Base-by-base conservation (phyloP, 2,113 vertebrate species). In the Quiscalus mexicanus region DNA sequence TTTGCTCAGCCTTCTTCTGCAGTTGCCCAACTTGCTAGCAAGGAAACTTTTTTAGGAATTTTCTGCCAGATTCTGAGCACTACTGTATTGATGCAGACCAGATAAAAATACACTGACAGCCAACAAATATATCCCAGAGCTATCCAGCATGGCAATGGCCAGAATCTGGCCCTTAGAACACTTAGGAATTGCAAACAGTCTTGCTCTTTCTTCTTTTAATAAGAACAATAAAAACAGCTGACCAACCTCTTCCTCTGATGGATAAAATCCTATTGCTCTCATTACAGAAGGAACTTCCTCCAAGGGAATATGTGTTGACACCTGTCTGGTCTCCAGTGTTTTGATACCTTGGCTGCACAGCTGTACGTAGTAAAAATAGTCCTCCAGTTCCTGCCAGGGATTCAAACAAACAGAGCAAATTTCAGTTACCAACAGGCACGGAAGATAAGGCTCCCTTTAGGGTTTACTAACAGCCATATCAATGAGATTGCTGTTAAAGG, bases 281-380 rank as follows among this genome's bases (percentile, higher is more conserved):
- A 99, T 99, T 79, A 99, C 78, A 82, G 97, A 98, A 39, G 99
- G 98, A 49, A 99, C 95, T 95, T 99, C 98, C 33, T 98, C 97
- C 94, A 99, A 91, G 85, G 98, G 97, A 68, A 99, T 99, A 84
- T 94, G 96, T 5, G 97, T 98, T 7, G 98, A 99, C 90, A 98
- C 97, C 84, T 97, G 90, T 78, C 98, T 98, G 78, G 93, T 97
- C 96, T 99, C 98, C 98, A 98, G 98, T 6, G 98, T 98, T 52
- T 98, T 86, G 1, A 98, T 96, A 14, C 98, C 98, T 79, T 99
- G 98, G 65, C 97, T 97, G 65, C 86, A 96, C 77, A 99, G 89
- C 98, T 99, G 99, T 22, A 98, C 98, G 10, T 99, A 99, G 95
- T 99, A 99, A 97, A 99, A 99, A 93, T 99, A 99, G 79, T 99